Conservation (phyloP, 2,797 vertebrate genomes). For the Myiotriccus ornatus region DNA sequence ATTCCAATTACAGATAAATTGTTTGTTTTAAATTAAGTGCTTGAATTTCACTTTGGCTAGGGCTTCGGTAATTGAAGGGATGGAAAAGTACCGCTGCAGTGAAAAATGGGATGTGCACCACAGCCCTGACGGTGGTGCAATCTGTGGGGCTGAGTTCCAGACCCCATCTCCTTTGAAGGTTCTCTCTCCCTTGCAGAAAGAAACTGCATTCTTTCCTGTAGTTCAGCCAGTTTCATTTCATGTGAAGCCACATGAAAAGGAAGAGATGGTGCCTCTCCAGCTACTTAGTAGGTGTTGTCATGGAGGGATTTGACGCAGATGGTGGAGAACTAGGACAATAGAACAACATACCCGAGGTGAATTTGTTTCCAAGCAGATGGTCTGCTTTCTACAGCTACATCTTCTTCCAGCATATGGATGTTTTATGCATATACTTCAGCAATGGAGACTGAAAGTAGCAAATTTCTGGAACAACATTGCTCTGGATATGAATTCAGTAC, state of each 20-base stretch:
- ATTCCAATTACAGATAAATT: background rate
- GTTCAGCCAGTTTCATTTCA: background rate
- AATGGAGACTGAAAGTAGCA: background rate
- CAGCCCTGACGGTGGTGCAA: background rate
- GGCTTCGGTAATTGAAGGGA: background rate
- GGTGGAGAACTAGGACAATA: background rate
- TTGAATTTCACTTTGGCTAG: background rate
- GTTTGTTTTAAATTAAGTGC: background rate
- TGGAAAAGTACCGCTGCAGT: background rate
- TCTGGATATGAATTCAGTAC: background rate
- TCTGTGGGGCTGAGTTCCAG: background rate
- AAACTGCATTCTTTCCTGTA: background rate
- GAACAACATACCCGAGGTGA: background rate
- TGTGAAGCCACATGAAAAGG: background rate
- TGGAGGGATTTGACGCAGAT: background rate
- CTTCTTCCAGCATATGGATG: background rate
- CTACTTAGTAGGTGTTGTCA: background rate
- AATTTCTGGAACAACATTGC: background rate
- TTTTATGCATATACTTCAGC: background rate
- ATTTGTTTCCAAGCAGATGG: background rate
- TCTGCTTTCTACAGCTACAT: background rate
- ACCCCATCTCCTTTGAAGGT: background rate
- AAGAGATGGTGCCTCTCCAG: rapidly evolving
- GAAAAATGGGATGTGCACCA: background rate
- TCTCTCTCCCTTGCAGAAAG: background rate